Conservation (phyloP, 2,888 invertebrate species). For the Tenthredo mesomela region DNA sequence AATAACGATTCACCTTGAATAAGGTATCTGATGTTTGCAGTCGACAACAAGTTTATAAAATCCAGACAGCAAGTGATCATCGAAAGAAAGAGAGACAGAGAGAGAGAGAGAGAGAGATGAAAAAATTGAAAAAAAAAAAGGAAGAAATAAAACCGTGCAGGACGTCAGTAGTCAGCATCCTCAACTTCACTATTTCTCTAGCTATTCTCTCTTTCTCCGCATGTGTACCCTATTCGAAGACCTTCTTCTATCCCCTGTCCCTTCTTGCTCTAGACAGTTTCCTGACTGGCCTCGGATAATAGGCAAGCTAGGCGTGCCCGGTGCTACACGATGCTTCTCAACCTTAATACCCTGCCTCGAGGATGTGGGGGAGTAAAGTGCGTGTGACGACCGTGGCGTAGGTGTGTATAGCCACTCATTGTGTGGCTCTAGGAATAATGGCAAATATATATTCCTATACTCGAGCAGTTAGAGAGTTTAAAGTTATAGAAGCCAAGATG, state of each 20-base stretch:
- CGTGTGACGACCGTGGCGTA: constrained; percentile 28
- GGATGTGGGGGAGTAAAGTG: constrained; percentile 30
- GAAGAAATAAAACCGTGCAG: constrained; percentile 1
- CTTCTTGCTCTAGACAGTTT: neutral
- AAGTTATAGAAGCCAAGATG: constrained; percentile 18
- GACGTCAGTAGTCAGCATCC: neutral
- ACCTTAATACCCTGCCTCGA: neutral
- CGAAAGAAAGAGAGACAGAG: neutral
- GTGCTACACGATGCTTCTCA: constrained; percentile 20
- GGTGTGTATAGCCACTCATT: constrained; percentile 33
- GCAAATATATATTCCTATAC: neutral
- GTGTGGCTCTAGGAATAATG: constrained; percentile 6
- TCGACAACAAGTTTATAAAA: neutral
- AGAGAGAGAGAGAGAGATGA: neutral
- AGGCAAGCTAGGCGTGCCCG: constrained; percentile 36
- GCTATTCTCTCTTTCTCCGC: neutral
- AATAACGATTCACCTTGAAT: neutral
- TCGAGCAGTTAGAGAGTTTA: neutral
- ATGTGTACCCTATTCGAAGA: neutral
- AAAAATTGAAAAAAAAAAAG: neutral
- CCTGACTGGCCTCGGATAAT: constrained; percentile 23
- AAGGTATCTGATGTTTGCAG: neutral
- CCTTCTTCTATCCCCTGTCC: neutral
- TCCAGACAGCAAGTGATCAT: neutral
- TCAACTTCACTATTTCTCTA: neutral